Evolutionary conservation across 2,797 vertebrate genomes (phyloP), one percentile per base, ranked within the genome.

Genomic region (Smutsia temminckii): DNA sequence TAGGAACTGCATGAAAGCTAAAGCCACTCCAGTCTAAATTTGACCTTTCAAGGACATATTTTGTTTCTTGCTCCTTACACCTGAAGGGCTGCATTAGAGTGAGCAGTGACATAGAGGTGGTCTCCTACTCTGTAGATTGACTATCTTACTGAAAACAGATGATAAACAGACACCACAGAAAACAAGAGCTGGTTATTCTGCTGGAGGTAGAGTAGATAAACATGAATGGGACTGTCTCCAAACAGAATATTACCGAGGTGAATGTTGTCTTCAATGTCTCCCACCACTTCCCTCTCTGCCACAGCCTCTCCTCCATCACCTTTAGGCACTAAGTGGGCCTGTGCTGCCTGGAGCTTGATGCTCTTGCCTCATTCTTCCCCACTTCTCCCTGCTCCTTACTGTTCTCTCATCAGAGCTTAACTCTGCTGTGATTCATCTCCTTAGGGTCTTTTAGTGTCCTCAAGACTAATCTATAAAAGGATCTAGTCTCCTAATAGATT

Each of bases 41-140:
- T 81, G 80, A 93, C 80, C 51, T 94, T 84, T 87, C 66, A 75
- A 93, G 92, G 93, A 61, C 51, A 42, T 2, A 23, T 20, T 94
- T 91, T 89, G 40, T 69, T 53, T 57, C 20, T 66, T 49, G 17
- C 61, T 77, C 6, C 51, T 95, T 79, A 21, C 3, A 29, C 2
- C 59, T 59, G 49, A 74, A 95, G 9, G 32, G n/a, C 0, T 4
- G 57, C 49, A 18, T 78, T 25, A 59, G 46, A 69, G 55, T 92
- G 80, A 85, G 46, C 72, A 57, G 42, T 18, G 55, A 75, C 49
- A 21, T 2, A 64, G 75, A 51, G 27, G 66, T 8, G 61, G 2
- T 74, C 25, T 84, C 49, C 27, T 13, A 25, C 9, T 71, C 32
- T 46, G 29, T 53, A 90, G 83, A 57, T 29, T 18, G 16, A n/a